These are phyloP conservation scores for Asarcornis scutulata DNA, from an alignment of 2,113 vertebrate genomes.

Conservation along the genomic window DNA sequence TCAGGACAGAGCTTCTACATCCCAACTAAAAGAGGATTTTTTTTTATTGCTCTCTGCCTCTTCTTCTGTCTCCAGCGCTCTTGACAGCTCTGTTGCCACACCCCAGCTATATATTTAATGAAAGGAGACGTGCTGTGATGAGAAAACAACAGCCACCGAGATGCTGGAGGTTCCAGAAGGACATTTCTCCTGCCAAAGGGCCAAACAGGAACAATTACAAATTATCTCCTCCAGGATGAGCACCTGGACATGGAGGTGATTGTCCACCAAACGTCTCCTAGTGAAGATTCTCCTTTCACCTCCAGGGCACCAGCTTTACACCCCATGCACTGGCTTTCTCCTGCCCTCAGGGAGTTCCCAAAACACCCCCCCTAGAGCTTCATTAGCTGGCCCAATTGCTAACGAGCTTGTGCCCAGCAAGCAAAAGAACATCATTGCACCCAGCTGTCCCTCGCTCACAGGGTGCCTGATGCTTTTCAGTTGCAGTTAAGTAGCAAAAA, in stretches of 20 bases:
- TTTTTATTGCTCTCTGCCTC: neutral
- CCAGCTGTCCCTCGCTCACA: neutral
- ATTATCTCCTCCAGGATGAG: neutral
- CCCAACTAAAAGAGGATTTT: neutral
- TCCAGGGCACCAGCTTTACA: neutral
- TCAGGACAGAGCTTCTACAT: neutral
- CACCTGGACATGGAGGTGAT: neutral
- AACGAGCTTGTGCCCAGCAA: neutral
- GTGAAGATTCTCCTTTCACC: neutral
- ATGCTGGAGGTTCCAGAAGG: neutral
- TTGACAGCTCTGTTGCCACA: neutral
- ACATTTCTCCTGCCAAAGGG: neutral
- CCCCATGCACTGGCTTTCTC: neutral
- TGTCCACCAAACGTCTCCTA: neutral
- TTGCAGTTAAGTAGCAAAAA: neutral
- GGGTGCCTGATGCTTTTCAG: neutral
- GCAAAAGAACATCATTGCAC: neutral
- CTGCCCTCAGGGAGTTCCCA: neutral
- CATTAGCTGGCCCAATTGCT: rapidly evolving
- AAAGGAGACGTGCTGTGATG: neutral
- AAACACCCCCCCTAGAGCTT: neutral
- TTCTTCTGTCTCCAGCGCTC: neutral
- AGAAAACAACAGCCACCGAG: neutral
- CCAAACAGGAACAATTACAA: neutral
- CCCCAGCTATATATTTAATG: neutral